These are phyloP conservation scores for Bombus superbus DNA, from an alignment of 1,140 invertebrate genomes.

Conservation along the genomic window DNA sequence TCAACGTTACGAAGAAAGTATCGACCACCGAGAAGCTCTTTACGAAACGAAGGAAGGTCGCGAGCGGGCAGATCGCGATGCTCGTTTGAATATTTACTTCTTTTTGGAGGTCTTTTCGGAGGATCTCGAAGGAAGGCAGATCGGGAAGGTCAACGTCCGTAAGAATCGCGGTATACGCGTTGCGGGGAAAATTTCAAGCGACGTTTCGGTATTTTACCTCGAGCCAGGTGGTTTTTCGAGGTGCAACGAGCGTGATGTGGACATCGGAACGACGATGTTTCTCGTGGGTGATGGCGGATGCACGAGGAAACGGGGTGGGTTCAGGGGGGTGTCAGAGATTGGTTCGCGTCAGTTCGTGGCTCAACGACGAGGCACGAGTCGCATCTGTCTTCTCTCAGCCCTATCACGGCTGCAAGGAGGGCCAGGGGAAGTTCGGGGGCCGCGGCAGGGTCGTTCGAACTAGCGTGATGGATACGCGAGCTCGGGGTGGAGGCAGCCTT, in stretches of 20 bases:
- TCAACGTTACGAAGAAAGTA: background rate
- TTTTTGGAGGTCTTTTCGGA: no score
- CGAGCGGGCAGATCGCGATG: background rate
- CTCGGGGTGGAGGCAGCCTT: slow-evolving; percentile 68
- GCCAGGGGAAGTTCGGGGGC: background rate
- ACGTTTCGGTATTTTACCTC: background rate
- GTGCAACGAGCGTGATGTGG: background rate
- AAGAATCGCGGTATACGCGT: background rate
- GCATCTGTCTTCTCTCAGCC: slow-evolving; percentile 74
- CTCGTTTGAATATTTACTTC: background rate
- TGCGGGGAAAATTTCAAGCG: background rate
- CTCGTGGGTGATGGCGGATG: slow-evolving; percentile 26
- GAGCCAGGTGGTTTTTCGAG: background rate
- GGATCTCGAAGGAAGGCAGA: no score
- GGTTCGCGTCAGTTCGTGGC: slow-evolving; percentile 77
- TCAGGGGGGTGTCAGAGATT: slow-evolving; percentile 53
- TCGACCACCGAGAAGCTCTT: background rate
- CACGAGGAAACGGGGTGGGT: slow-evolving; percentile 38
- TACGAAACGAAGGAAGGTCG: background rate
- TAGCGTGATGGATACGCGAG: slow-evolving; percentile 78
- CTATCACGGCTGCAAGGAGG: slow-evolving; percentile 45
- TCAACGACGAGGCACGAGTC: slow-evolving; percentile 73
- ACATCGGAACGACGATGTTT: background rate
- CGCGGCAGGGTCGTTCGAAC: slow-evolving; percentile 50
- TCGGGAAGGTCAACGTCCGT: no score